A percentile compares a stretch with the other conserved stretches of the same genome.
phyloP scores from a whole-genome alignment of 2,113 vertebrate genomes.

The Cyanoramphus novaezelandiae region DNA sequence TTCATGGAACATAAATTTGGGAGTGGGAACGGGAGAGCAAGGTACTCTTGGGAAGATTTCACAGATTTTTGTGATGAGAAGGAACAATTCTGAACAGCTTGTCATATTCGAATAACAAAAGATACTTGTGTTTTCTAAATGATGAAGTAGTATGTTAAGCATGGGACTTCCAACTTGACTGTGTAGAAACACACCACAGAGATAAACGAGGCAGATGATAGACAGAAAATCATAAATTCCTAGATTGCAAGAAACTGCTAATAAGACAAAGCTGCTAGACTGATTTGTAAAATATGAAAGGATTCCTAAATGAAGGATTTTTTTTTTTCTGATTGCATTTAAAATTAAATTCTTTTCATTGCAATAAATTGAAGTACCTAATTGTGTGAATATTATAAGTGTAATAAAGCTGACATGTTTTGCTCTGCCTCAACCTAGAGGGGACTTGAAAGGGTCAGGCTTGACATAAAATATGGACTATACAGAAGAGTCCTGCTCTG shows the following conservation, averaged over 20 bases:
- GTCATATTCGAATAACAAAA: background rate
- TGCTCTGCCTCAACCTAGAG: background rate
- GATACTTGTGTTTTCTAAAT: background rate
- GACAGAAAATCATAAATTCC: background rate
- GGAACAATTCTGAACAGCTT: background rate
- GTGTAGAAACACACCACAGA: background rate
- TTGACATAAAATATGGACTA: background rate
- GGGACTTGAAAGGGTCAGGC: background rate
- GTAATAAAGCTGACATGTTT: background rate
- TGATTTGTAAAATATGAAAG: background rate
- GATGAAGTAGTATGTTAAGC: background rate
- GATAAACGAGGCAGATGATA: background rate
- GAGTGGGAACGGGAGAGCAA: background rate
- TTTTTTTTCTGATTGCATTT: background rate
- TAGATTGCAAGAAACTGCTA: background rate
- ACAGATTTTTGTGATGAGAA: background rate
- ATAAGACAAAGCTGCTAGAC: background rate
- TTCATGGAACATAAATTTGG: background rate
- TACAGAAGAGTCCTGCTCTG: background rate
- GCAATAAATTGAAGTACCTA: background rate
- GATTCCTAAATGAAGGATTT: background rate
- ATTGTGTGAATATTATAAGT: background rate
- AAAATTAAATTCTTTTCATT: background rate
- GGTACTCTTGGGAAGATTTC: background rate
- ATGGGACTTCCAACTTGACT: background rate